These are phyloP conservation scores for Callaeas wilsoni DNA, from an alignment of 2,113 vertebrate genomes.

Conservation along the genomic window DNA sequence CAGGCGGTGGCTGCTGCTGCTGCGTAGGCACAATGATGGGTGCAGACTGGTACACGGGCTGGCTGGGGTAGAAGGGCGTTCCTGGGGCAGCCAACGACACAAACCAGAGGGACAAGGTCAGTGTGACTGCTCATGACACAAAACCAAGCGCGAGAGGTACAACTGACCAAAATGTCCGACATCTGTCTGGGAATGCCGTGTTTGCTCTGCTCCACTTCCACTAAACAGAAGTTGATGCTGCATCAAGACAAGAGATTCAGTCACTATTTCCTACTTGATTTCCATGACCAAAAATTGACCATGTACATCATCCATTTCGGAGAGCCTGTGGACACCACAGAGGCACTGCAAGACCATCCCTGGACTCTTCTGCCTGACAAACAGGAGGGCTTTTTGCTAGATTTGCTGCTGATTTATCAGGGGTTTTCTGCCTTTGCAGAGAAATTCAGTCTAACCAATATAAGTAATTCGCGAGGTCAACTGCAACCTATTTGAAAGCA, in stretches of 20 bases:
- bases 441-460: not conserved
- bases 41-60: conserved; percentile 91
- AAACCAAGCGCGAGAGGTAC: not conserved
- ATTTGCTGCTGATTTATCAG: not conserved
- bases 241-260: not conserved
- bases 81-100: conserved; percentile 60
- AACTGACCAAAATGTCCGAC: not conserved
- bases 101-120: not conserved
- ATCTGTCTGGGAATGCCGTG: rapidly evolving
- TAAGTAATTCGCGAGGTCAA: not conserved
- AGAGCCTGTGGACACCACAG: not conserved
- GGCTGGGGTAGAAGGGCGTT: conserved; percentile 87
- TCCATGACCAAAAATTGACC: not conserved
- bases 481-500: not conserved
- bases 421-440: not conserved
- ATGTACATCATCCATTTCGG: rapidly evolving
- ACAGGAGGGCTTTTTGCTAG: not conserved
- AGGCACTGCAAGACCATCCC: not conserved
- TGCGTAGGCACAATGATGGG: conserved; percentile 98
- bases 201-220: not conserved
- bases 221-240: not conserved
- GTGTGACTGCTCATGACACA: not conserved
- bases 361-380: not conserved
- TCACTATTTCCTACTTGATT: not conserved
- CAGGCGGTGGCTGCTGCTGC: conserved; percentile 84